Evolutionary conservation across 2,797 vertebrate genomes (phyloP).

Genomic region (Manis crassicaudata): DNA sequence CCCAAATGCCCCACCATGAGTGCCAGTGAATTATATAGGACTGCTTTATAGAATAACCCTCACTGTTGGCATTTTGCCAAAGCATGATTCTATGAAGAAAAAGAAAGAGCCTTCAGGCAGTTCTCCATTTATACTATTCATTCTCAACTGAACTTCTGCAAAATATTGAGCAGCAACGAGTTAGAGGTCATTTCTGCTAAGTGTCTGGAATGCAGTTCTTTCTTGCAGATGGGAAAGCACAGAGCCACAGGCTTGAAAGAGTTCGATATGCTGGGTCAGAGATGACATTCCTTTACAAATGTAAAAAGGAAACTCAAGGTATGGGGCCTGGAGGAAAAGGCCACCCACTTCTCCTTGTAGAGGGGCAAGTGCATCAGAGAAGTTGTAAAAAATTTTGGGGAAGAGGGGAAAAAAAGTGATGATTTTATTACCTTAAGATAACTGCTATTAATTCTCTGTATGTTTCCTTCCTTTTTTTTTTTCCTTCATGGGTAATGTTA

Average conservation of each 20-base stretch:
- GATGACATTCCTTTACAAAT: background rate
- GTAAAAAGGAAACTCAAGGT: background rate
- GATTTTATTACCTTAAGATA: conserved; percentile 21
- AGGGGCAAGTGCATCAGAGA: background rate
- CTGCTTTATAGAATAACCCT: background rate
- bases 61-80: conserved; percentile 15
- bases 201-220: background rate
- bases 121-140: background rate
- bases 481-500: background rate
- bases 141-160: conserved; percentile 34
- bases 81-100: conserved; percentile 2
- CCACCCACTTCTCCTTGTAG: background rate
- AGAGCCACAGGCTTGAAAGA: background rate
- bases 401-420: background rate
- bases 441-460: background rate
- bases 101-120: conserved; percentile 10
- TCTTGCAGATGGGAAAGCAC: background rate
- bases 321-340: background rate
- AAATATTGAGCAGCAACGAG: background rate
- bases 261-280: background rate
- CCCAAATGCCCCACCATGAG: background rate
- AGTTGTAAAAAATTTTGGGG: background rate
- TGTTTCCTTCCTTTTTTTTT: background rate
- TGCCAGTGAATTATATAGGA: background rate
- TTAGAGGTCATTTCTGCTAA: conserved; percentile 31